Evolutionary conservation across 1,140 invertebrate species (phyloP), one percentile per base, ranked within the genome.

Genomic region (Pararge aegeria): DNA sequence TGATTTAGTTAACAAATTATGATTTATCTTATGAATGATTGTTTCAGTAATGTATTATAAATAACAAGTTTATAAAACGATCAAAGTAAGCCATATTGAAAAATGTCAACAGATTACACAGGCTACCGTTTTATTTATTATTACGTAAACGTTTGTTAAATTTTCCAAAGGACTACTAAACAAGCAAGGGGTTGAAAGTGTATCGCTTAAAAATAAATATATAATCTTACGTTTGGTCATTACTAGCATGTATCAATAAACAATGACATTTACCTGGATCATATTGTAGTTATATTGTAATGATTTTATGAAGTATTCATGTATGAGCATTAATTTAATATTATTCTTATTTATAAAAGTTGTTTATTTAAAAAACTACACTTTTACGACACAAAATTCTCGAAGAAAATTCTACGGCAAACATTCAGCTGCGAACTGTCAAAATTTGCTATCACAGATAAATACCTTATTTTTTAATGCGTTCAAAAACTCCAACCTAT

Each of bases 361-460:
- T 62, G 27, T 55, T 62, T 42, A 24, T 29, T 30, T 20, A 42
- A 55, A 44, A 27, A 21, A 56, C 15, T 37, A 16, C 20, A 52
- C 34, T 48, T 54, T 54, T 54, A 54, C 40, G 42, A 24, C 42
- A 63, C 53, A 64, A 60, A 56, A 44, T 48, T 55, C 18, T 42
- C 30, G 76, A 69, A 75, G 75, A 83, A 83, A 68, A 38, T 68
- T 38, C 63, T 70, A 69, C 70, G 58, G 68, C 65, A 73, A 68
- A 70, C 64, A 73, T 63, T 73, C 80, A 87, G 80, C 82, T 87
- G 84, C 82, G 72, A 85, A 72, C 72, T 78, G 83, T 87, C 82
- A 87, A 84, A 78, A 51, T 62, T 44, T 38, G 37, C 24, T 49
- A 53, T n/a, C 44, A 44, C 59, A 27, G 27, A 27, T 27, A 27